Evolutionary conservation across 1,140 invertebrate genomes (phyloP), one percentile per base, ranked within the genome.

Genomic region (Potamilus streckersoni): DNA sequence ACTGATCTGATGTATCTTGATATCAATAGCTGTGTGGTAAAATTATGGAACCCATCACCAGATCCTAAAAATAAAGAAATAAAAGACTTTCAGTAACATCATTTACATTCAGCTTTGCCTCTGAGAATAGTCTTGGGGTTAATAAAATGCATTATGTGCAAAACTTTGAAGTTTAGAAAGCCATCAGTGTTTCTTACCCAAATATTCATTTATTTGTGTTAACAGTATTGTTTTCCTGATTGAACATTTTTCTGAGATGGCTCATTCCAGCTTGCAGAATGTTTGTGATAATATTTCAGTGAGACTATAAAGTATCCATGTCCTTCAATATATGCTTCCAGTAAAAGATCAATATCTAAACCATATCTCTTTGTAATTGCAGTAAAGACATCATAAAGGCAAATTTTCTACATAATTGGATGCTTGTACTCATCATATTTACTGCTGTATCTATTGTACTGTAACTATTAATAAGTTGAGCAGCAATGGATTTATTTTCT

Each of bases 11-110:
- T 8, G 5, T 8, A 49, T 49, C 38, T 49, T 49, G 4, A 49
- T 11, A 49, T 73, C 63, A 82, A 61, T 82, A 82, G 69, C 73
- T 74, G 20, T 82, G 78, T 16, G 80, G 78, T 11, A 82, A 66
- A 20, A 82, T 27, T 3, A 79, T 73, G 20, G 79, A 80, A 16
- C 71, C 77, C 27, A 68, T 75, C 55, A 82, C 78, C 64, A 78
- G n/a, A 69, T 80, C 76, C 80, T 82, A 74, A 27, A 78, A 79
- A 57, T 66, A 73, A 63, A 71, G 56, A 58, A 67, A 57, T 15
- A 49, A 60, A 13, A 38, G 17, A 20, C 66, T 38, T 27, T 49
- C 15, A 20, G 19, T 16, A 20, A 49, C 20, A 31, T 31, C 27
- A 49, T 15, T 57, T 59, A 20, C 27, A 64, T 23, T 59, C n/a